Evolutionary conservation across 2,888 invertebrate species (phyloP).

Genomic region (Lutraria lutraria): DNA sequence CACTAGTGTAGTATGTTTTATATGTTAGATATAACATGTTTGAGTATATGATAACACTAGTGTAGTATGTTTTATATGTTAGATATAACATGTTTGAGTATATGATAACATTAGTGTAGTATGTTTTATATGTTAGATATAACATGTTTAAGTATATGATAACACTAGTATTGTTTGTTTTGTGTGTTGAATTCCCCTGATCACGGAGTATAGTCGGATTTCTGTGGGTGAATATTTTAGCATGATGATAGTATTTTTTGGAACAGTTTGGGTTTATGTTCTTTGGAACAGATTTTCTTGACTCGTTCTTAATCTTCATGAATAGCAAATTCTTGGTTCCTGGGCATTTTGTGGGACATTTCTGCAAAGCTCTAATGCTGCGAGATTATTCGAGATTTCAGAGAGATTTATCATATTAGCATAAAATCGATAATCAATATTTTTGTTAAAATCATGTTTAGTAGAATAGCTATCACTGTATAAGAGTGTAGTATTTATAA

Average conservation of each 20-base stretch:
- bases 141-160: neutral
- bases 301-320: constrained; percentile 48
- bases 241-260: constrained; percentile 41
- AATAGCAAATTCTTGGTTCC: constrained; percentile 45
- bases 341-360: constrained; percentile 48
- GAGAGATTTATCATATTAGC: constrained; percentile 42
- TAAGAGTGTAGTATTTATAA: no score
- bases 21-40: no score
- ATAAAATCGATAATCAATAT: constrained; percentile 34
- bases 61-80: no score
- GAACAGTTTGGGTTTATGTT: constrained; percentile 44
- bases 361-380: constrained; percentile 60
- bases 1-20: no score
- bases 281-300: constrained; percentile 43
- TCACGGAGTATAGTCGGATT: constrained; percentile 1
- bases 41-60: no score
- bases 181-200: neutral
- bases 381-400: constrained; percentile 58
- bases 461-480: neutral
- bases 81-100: no score
- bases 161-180: neutral
- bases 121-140: no score
- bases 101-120: no score
- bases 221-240: constrained; percentile 43
- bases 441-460: constrained; percentile 2